These are phyloP conservation scores for Dipodomys ordii DNA, from an alignment of 2,113 vertebrate genomes.

Conservation along the genomic window DNA sequence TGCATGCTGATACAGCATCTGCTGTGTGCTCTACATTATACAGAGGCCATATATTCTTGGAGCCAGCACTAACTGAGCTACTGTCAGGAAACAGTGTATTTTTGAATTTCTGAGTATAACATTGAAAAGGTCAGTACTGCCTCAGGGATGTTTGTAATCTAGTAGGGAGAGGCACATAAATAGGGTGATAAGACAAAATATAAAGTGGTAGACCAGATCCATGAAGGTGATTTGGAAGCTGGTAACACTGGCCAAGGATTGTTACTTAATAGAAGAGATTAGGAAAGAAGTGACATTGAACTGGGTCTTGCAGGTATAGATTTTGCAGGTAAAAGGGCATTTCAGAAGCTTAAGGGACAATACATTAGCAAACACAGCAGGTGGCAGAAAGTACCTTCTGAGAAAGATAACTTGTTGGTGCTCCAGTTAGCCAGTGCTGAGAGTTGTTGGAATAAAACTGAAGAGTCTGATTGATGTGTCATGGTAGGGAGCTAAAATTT, in stretches of 20 bases:
- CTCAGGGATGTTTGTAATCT: background rate
- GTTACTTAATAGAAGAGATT: background rate
- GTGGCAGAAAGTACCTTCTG: background rate
- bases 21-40: background rate
- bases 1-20: no score
- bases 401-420: background rate
- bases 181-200: background rate
- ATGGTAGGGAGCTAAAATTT: background rate
- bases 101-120: background rate
- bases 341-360: background rate
- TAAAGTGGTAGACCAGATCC: background rate
- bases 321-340: background rate
- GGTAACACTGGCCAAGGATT: background rate
- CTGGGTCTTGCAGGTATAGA: background rate
- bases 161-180: background rate
- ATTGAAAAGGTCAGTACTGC: background rate
- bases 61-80: background rate
- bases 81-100: background rate
- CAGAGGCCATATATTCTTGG: background rate
- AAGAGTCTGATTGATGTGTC: background rate
- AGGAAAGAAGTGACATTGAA: background rate
- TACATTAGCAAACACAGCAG: background rate
- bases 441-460: background rate
- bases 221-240: background rate
- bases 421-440: background rate